These are phyloP conservation scores for Carabus problematicus DNA, from an alignment of 2,888 invertebrate genomes.

Conservation along the genomic window DNA sequence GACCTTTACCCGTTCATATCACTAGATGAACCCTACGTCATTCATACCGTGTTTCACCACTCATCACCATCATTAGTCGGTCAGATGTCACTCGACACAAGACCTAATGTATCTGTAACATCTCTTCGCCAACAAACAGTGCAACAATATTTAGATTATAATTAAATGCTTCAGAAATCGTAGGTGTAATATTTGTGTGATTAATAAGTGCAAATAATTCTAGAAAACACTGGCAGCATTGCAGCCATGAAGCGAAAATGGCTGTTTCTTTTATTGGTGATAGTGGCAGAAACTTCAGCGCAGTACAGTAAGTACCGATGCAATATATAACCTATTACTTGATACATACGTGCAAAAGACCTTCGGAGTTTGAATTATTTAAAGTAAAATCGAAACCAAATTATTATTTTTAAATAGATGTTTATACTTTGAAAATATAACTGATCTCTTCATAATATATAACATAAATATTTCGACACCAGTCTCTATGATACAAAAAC, in stretches of 20 bases:
- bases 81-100: slow-evolving; percentile 2
- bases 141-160: slow-evolving; percentile 17
- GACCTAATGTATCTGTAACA: slow-evolving; percentile 15
- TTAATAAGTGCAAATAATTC: too few species aligned
- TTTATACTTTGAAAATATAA: too few species aligned
- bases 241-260: slow-evolving; percentile 31
- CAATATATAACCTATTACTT: slow-evolving; percentile 22
- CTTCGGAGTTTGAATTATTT: too few species aligned
- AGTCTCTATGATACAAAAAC: too few species aligned
- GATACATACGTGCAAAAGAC: too few species aligned
- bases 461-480: too few species aligned
- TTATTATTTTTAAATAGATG: too few species aligned
- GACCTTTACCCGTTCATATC: slow-evolving; percentile 47
- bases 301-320: slow-evolving; percentile 36
- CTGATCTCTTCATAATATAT: too few species aligned
- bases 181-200: too few species aligned
- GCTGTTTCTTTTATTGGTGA: slow-evolving; percentile 23
- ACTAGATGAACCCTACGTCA: slow-evolving; percentile 24
- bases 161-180: too few species aligned
- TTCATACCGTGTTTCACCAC: slow-evolving; percentile 22
- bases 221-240: slow-evolving; percentile 1
- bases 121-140: not conserved
- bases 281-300: slow-evolving; percentile 25
- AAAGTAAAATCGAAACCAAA: too few species aligned
- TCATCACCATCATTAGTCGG: slow-evolving; percentile 4